phyloP scores from a whole-genome alignment of 92 coral and sea anemone species.

The Meandrina meandrites region DNA sequence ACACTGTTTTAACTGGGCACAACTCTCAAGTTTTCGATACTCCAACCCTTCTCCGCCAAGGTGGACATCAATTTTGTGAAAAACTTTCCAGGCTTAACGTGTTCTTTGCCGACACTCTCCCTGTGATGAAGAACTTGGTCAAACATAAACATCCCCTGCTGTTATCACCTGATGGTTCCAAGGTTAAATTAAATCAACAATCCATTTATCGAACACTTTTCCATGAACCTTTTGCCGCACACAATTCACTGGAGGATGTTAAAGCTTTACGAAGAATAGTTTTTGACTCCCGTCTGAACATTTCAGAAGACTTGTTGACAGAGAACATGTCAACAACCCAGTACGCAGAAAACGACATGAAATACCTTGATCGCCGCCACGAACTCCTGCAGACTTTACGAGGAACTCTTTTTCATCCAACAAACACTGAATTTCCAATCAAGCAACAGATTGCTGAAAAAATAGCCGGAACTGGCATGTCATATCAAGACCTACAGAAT shows the following conservation, averaged over 20 bases:
- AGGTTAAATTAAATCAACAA: constrained; percentile 34
- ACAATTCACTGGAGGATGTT: constrained; percentile 65
- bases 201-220: constrained; percentile 55
- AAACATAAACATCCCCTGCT: constrained; percentile 38
- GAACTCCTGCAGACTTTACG: constrained; percentile 57
- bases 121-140: constrained; percentile 47
- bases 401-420: constrained; percentile 45
- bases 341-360: constrained; percentile 62
- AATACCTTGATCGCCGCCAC: constrained; percentile 70
- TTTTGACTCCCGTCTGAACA: constrained; percentile 47
- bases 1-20: constrained; percentile 59
- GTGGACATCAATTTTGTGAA: constrained; percentile 24
- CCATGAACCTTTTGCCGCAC: constrained; percentile 53
- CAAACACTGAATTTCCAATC: constrained; percentile 29
- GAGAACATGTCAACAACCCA: constrained; percentile 27
- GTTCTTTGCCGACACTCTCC: constrained; percentile 46
- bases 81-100: constrained; percentile 28
- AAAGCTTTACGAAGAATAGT: constrained; percentile 43
- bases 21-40: constrained; percentile 48
- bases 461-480: constrained; percentile 48
- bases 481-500: constrained; percentile 49
- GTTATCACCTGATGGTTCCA: constrained; percentile 44
- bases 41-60: too few species aligned
- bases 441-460: constrained; percentile 42
- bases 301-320: constrained; percentile 36